Base-by-base conservation (phyloP, 2,113 vertebrate genomes). In the Otus sunia region DNA sequence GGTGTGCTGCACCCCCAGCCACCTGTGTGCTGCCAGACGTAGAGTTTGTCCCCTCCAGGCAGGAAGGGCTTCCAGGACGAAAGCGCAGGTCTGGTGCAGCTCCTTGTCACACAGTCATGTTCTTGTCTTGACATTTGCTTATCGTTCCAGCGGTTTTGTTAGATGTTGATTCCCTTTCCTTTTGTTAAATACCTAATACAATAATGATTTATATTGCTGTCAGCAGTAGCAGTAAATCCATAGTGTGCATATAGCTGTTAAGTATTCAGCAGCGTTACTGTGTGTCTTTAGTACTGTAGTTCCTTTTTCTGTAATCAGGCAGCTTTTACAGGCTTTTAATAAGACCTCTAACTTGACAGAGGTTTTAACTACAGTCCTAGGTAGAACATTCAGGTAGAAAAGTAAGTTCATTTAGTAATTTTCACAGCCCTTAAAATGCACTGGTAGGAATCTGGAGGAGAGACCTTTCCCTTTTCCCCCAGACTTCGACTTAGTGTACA, bases 291-390 rank as follows among this genome's bases (percentile, higher is more conserved):
- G 80, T 71, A 69, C 79, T 95, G 86, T 90, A 72, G 86, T 86
- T 85, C 74, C 86, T 92, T 88, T 96, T 98, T 98, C 97, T 98
- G 97, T 98, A 98, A 98, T 98, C 97, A 97, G 97, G 96, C 96
- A 97, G 96, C 97, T 96, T 97, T 97, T 96, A 97, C 96, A 97
- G 97, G 95, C 97, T 97, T 97, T 94, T 93, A 96, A 90, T 87
- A 93, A 90, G 94, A 91, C 87, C 66, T 93, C 92, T 95, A 90
- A 84, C 82, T 96, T 76, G 94, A 94, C 88, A 94, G 88, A 75
- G 59, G 50, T 85, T 93, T 94, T 88, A 90, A 81, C 64, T 90
- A 63, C 77, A 75, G 73, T 84, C 84, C 64, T 85, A 90, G 49
- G 75, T 88, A 97, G 84, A 94, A 78, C 4, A 1, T 87, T 92